Conservation (phyloP, 2,113 vertebrate genomes). For the Ceyx margarethae region DNA sequence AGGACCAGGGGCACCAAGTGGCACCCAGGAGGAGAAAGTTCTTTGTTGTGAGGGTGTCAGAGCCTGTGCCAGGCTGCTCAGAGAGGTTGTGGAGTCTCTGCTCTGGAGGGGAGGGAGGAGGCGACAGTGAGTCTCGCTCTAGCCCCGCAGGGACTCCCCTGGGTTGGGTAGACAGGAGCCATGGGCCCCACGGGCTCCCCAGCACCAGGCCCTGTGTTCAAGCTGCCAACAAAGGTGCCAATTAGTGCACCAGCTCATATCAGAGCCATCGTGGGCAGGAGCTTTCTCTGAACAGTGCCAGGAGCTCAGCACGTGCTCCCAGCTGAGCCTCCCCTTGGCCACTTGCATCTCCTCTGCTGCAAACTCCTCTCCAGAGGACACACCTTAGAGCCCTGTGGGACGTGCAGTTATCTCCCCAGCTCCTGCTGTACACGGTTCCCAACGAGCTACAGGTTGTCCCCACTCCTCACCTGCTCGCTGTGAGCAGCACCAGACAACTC, state of each 20-base stretch:
- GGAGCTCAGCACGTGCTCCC: rapidly evolving
- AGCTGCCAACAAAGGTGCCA: not conserved
- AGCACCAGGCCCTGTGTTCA: not conserved
- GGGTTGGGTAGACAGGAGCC: not conserved
- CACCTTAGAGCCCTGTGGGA: rapidly evolving
- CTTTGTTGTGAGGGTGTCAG: too few species aligned
- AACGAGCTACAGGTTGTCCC: not conserved
- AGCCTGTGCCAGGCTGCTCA: too few species aligned
- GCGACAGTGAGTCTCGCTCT: not conserved
- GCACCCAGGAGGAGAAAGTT: too few species aligned
- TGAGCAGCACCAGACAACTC: not conserved
- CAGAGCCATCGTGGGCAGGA: rapidly evolving
- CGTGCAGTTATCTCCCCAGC: not conserved
- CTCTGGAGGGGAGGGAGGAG: not conserved
- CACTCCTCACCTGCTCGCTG: rapidly evolving
- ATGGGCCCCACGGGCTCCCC: not conserved
- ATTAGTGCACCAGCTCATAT: not conserved
- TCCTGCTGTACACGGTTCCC: rapidly evolving
- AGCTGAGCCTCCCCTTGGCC: not conserved
- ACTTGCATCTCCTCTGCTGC: not conserved
- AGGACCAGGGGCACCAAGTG: too few species aligned
- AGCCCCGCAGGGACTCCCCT: not conserved
- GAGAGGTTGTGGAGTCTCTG: too few species aligned
- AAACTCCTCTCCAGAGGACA: not conserved
- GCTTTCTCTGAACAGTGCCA: not conserved